Evolutionary conservation across 2,113 vertebrate genomes (phyloP).

Genomic region (Perca fluviatilis): DNA sequence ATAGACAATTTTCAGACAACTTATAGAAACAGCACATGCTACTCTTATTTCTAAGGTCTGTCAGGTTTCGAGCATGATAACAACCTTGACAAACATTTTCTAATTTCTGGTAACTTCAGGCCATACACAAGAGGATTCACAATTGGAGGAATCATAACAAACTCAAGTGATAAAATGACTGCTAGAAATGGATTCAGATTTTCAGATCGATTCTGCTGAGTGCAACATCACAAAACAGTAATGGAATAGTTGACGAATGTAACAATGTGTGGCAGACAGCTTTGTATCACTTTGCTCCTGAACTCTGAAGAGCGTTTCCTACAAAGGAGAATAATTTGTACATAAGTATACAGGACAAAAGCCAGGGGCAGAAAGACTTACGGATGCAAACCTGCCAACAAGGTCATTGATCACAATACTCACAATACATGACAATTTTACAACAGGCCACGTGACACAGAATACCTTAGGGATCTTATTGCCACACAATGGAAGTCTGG

Average conservation of each 20-base stretch:
- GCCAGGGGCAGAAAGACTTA: slow-evolving; percentile 64
- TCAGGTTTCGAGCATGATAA: slow-evolving; percentile 1
- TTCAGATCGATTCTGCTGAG: slow-evolving; percentile 64
- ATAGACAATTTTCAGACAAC: background rate
- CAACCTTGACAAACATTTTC: slow-evolving; percentile 24
- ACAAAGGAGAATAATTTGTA: slow-evolving; percentile 64
- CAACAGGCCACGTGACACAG: slow-evolving; percentile 78
- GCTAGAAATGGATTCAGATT: slow-evolving; percentile 60
- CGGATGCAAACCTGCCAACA: slow-evolving; percentile 57
- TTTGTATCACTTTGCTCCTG: slow-evolving; percentile 68
- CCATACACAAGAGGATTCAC: slow-evolving; percentile 71
- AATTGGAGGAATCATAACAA: slow-evolving; percentile 70
- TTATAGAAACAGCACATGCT: background rate
- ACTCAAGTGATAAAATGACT: slow-evolving; percentile 71
- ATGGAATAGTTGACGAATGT: slow-evolving; percentile 70
- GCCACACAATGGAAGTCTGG: slow-evolving; percentile 77
- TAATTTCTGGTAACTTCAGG: slow-evolving; percentile 69
- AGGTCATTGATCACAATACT: slow-evolving; percentile 62
- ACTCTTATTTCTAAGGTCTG: background rate
- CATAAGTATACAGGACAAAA: slow-evolving; percentile 72
- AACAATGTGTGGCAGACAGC: slow-evolving; percentile 72
- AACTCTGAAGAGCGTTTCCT: slow-evolving; percentile 53
- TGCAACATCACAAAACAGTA: slow-evolving; percentile 69
- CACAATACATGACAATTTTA: slow-evolving; percentile 74
- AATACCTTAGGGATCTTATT: slow-evolving; percentile 77